phyloP scores from a whole-genome alignment of 2,888 invertebrate species.

The Caenorhabditis panamensis region DNA sequence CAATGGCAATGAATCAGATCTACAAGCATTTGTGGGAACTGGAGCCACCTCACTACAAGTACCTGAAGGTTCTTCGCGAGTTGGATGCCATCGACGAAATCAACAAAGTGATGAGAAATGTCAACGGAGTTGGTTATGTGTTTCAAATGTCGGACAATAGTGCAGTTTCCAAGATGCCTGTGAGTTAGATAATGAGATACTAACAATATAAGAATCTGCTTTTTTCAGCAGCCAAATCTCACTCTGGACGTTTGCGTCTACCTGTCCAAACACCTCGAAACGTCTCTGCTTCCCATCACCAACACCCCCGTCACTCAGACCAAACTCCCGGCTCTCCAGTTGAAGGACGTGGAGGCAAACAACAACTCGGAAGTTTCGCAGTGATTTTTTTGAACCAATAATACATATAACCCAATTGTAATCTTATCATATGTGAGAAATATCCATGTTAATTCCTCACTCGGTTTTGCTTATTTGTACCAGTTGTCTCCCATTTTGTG shows the following conservation, averaged over 20 bases:
- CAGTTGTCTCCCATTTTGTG: too few relatives aligned
- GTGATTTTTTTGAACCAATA: too few relatives aligned
- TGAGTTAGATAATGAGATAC: not conserved
- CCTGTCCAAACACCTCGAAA: not conserved
- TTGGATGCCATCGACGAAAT: not conserved
- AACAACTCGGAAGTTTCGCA: not conserved
- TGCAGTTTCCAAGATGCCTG: not conserved
- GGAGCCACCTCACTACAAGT: not conserved
- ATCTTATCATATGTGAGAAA: too few relatives aligned
- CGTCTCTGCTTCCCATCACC: not conserved
- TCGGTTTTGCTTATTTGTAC: too few relatives aligned
- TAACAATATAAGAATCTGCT: too few relatives aligned
- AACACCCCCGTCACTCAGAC: not conserved
- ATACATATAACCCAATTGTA: too few relatives aligned
- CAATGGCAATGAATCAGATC: not conserved
- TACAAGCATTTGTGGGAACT: not conserved
- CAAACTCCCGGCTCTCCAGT: not conserved
- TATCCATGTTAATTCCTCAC: too few relatives aligned
- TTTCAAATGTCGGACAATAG: not conserved
- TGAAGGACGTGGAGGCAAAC: not conserved
- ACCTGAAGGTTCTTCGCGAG: not conserved
- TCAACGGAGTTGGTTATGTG: not conserved
- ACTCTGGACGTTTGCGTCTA: not conserved
- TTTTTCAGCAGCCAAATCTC: not conserved
- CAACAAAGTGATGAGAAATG: not conserved